Base-by-base conservation (phyloP, 1,140 invertebrate species). In the Lepidotrigona ventralis region DNA sequence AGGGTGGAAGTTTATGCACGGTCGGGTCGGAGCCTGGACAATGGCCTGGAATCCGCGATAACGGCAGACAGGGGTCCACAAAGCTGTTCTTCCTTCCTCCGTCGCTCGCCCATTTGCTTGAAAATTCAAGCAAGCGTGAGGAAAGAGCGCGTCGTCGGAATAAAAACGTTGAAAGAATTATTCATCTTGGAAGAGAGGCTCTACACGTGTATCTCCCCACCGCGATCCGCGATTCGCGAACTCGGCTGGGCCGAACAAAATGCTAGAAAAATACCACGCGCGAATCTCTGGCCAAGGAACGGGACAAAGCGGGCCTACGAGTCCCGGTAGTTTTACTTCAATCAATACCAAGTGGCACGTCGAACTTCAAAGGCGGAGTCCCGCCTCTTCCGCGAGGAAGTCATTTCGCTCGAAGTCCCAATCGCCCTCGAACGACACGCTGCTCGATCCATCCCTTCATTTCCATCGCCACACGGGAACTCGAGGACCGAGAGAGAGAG, bases 11-110 rank as follows among this genome's bases (percentile, higher is more conserved):
- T 89, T 77, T 83, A 88, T 86, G 81, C 79, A 79, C 78, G 74
- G 66, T 15, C 66, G 74, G 83, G 83, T 72, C 79, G 72, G 71
- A 77, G 39, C 75, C 89, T 85, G 91, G 90, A 91, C 90, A 93
- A 93, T 94, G 90, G 90, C 91, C 90, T 88, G 91, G 91, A 93
- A 93, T 94, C 91, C 90, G 83, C 88, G 92, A 93, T 94, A 93
- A 94, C 92, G 90, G 90, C 90, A 86, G 83, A 88, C 88, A 88
- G 87, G 85, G 85, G 58, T 68, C 77, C 87, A 86, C 88, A 86
- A 86, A 89, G 82, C 87, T 78, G 68, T 74, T 88, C 60, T 63
- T 66, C 64, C 73, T 26, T 64, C 56, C 66, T 53, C 66, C 77
- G 63, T 71, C 11, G 15, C 21, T 23, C 23, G 21, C 56, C 56